A percentile compares a stretch with the other conserved stretches of the same genome.
phyloP scores from a whole-genome alignment of 2,113 vertebrate genomes.

The Tetraodon nigroviridis region DNA sequence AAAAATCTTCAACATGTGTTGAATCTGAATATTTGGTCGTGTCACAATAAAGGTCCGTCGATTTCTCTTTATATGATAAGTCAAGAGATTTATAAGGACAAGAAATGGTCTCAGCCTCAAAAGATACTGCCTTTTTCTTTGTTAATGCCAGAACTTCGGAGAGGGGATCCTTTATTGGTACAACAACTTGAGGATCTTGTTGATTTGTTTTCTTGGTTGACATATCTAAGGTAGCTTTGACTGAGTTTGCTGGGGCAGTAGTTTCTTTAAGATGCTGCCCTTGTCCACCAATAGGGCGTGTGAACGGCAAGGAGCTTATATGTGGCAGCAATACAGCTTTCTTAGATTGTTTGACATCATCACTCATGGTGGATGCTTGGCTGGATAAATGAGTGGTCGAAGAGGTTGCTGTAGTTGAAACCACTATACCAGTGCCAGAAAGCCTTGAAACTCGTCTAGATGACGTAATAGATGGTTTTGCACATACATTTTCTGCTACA shows the following conservation, averaged over 20 bases:
- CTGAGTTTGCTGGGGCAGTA: conserved; percentile 61
- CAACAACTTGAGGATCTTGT: conserved; percentile 8
- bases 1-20: neutral
- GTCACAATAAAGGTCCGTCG: conserved; percentile 8
- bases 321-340: conserved; percentile 3
- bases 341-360: conserved; percentile 4
- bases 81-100: conserved; percentile 42
- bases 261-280: conserved; percentile 22
- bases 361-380: conserved; percentile 4
- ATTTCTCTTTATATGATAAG: conserved; percentile 37
- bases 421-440: neutral
- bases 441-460: conserved; percentile 19
- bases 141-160: conserved; percentile 55
- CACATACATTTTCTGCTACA: conserved; percentile 46
- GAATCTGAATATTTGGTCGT: conserved; percentile 5
- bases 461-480: conserved; percentile 18
- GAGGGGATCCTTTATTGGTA: conserved; percentile 14
- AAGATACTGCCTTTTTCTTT: conserved; percentile 35
- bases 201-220: conserved; percentile 42
- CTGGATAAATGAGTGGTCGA: neutral
- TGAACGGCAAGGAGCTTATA: neutral
- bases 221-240: conserved; percentile 67
- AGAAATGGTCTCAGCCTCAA: conserved; percentile 15
- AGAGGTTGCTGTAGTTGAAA: conserved; percentile 13
- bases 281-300: conserved; percentile 28